phyloP scores from a whole-genome alignment of 2,113 vertebrate genomes.

The Upupa epops region DNA sequence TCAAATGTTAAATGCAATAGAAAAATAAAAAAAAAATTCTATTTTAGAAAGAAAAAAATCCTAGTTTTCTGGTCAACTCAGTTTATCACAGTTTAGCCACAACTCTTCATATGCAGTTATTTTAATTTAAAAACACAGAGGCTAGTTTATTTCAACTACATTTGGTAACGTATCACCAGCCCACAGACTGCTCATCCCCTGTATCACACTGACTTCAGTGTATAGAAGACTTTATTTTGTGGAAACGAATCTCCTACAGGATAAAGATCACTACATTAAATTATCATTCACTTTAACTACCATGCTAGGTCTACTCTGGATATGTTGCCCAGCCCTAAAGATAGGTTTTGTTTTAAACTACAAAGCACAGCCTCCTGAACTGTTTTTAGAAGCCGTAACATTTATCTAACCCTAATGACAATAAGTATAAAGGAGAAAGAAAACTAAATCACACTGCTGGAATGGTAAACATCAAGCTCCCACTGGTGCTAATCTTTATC shows the following conservation, averaged over 20 bases:
- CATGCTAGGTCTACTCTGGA: background rate
- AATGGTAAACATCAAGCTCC: background rate
- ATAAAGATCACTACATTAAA: slow-evolving; percentile 28
- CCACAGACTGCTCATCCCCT: background rate
- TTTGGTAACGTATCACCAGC: background rate
- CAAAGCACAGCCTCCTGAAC: background rate
- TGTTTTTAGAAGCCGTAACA: background rate
- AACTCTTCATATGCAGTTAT: background rate
- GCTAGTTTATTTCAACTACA: background rate
- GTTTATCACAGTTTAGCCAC: background rate
- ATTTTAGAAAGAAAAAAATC: slow-evolving; percentile 20
- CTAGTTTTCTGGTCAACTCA: background rate
- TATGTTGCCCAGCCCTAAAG: background rate
- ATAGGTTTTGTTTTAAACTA: slow-evolving; percentile 37
- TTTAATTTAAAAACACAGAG: slow-evolving; percentile 4
- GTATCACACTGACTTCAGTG: slow-evolving; percentile 9
- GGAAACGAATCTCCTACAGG: background rate
- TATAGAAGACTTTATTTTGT: slow-evolving; percentile 1
- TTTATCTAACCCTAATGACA: slow-evolving; percentile 30
- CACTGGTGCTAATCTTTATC: background rate
- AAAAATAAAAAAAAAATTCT: slow-evolving; percentile 30
- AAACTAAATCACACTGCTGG: slow-evolving; percentile 6
- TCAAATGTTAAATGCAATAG: slow-evolving; percentile 26
- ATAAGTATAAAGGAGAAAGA: slow-evolving; percentile 18
- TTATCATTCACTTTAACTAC: slow-evolving; percentile 37